A percentile compares a stretch with the other conserved stretches of the same genome.
Evolutionary conservation across 2,888 invertebrate genomes (phyloP).

Genomic region (Drosophila nr. perissopoda): DNA sequence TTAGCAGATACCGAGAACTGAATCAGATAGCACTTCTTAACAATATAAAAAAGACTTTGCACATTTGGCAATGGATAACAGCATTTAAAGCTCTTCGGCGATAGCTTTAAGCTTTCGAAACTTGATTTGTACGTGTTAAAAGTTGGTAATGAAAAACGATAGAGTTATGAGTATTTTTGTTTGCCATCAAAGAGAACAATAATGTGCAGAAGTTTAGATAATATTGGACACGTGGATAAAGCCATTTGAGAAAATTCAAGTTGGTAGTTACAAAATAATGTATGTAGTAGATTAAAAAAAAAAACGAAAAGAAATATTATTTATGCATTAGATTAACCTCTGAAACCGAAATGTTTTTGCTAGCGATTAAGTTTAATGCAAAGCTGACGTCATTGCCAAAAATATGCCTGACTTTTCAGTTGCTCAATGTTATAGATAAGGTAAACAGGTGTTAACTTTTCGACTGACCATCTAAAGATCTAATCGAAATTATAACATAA

Average conservation of each 20-base stretch:
- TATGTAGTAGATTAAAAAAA: neutral
- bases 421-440: neutral
- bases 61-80: neutral
- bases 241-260: neutral
- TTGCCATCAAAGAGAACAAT: neutral
- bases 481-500: neutral
- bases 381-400: constrained; percentile 8
- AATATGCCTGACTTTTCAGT: neutral
- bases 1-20: neutral
- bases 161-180: neutral
- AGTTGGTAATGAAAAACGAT: neutral
- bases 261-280: neutral
- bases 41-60: neutral
- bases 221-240: neutral
- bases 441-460: neutral
- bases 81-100: neutral
- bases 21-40: neutral
- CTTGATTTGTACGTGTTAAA: constrained; percentile 1
- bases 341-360: neutral
- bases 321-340: neutral
- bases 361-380: neutral
- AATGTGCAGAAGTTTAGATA: neutral
- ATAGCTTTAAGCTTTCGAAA: constrained; percentile 30
- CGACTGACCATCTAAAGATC: neutral
- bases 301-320: neutral